phyloP scores from a whole-genome alignment of 2,888 invertebrate species.

The Suillia variegata region DNA sequence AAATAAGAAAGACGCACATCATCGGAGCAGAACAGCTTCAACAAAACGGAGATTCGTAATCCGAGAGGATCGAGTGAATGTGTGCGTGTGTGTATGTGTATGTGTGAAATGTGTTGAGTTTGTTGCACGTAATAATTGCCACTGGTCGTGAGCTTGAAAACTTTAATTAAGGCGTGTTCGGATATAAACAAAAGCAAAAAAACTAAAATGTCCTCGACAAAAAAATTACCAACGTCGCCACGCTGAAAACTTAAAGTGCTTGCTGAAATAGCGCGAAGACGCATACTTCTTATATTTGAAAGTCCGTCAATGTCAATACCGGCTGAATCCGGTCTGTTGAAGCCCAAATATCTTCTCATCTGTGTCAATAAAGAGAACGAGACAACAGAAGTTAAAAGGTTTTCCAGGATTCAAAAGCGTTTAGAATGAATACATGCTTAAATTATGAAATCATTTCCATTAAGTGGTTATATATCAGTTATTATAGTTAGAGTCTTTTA shows the following conservation, averaged over 20 bases:
- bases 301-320: conserved; percentile 1
- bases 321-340: not conserved
- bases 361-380: too few species aligned
- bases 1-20: not conserved
- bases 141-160: conserved; percentile 42
- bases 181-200: not conserved
- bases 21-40: not conserved
- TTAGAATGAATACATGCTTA: too few species aligned
- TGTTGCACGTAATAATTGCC: conserved; percentile 48
- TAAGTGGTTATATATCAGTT: too few species aligned
- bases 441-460: too few species aligned
- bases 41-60: not conserved
- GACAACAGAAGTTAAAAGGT: too few species aligned
- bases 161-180: conserved; percentile 44
- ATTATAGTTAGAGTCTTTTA: too few species aligned
- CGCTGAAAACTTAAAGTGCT: not conserved
- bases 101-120: conserved; percentile 38
- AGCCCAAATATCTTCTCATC: not conserved
- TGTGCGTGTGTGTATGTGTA: too few species aligned
- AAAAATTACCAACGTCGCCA: not conserved
- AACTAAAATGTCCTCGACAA: not conserved
- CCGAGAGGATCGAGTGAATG: not conserved
- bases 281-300: not conserved
- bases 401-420: too few species aligned
- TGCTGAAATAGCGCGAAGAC: not conserved